phyloP scores from a whole-genome alignment of 2,888 invertebrate species.

The Theristus sp. region DNA sequence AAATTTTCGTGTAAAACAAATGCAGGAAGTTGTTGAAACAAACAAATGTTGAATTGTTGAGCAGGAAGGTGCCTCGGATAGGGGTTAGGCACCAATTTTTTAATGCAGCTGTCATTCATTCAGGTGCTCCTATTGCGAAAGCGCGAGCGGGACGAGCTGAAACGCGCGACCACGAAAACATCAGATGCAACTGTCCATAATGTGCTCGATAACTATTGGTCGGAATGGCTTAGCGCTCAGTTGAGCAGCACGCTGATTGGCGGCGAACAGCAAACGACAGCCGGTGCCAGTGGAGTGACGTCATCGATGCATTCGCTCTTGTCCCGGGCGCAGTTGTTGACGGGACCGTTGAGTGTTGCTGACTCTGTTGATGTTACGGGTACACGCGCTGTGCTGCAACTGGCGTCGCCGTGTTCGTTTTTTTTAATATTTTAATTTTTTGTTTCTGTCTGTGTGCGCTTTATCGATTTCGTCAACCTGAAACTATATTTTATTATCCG shows the following conservation, averaged over 20 bases:
- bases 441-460: not conserved
- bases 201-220: not conserved
- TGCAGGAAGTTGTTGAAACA: too few species aligned
- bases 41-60: too few species aligned
- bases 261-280: not conserved
- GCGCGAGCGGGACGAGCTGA: not conserved
- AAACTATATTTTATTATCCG: too few species aligned
- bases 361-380: constrained; percentile 65
- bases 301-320: not conserved
- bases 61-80: too few species aligned
- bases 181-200: not conserved
- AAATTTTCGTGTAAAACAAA: not conserved
- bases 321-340: constrained; percentile 61
- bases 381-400: constrained; percentile 59
- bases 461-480: not conserved
- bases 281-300: too few species aligned
- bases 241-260: too few species aligned
- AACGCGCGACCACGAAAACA: not conserved
- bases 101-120: too few species aligned
- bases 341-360: constrained; percentile 64
- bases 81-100: too few species aligned
- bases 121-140: constrained; percentile 33
- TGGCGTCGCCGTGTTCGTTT: constrained; percentile 51
- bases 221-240: too few species aligned
- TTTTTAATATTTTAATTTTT: not conserved